Conservation (phyloP, 2,797 vertebrate species). For the Pangasius mekongensis region DNA sequence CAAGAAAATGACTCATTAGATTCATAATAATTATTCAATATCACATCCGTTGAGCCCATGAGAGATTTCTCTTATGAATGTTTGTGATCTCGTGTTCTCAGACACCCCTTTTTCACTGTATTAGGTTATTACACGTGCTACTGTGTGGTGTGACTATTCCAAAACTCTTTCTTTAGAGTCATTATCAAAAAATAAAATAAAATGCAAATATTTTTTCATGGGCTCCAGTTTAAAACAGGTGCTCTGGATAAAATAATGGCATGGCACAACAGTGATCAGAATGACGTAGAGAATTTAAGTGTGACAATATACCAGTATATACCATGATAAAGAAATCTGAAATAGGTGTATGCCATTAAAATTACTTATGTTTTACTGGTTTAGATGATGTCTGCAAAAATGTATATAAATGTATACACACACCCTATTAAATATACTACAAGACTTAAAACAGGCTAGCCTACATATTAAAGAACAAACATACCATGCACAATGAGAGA, state of each 20-base stretch:
- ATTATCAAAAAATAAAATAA: not conserved
- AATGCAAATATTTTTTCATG: not conserved
- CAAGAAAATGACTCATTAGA: not conserved
- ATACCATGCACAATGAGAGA: not conserved
- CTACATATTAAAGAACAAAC: not conserved
- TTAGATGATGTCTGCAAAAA: not conserved
- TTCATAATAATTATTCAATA: not conserved
- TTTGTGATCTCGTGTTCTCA: not conserved
- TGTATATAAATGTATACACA: not conserved
- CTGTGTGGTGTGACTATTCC: not conserved
- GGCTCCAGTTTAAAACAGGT: not conserved
- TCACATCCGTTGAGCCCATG: not conserved
- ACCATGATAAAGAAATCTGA: not conserved
- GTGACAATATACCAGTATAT: not conserved
- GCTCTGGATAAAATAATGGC: not conserved
- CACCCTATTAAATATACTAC: not conserved
- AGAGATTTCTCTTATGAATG: not conserved
- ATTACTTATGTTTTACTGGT: not conserved
- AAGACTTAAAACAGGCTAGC: not conserved
- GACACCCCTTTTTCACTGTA: not conserved
- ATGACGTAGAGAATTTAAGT: not conserved
- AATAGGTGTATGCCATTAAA: not conserved
- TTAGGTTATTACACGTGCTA: not conserved
- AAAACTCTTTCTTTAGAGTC: not conserved
- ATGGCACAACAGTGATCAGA: not conserved